Conservation (phyloP, 2,888 invertebrate species). For the Cyrtodaria siliqua region DNA sequence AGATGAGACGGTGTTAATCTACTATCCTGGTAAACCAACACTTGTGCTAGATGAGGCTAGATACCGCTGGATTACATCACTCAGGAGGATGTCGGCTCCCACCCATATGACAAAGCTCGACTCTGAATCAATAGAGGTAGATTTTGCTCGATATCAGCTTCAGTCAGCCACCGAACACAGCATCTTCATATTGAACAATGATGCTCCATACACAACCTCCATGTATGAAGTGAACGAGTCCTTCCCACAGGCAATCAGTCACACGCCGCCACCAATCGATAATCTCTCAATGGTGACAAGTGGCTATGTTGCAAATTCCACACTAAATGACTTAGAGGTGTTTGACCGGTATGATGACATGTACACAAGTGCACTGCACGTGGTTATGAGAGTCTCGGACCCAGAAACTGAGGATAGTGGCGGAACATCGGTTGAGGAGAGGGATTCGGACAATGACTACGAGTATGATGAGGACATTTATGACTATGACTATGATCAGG, state of each 20-base stretch:
- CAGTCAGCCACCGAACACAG: slow-evolving; percentile 76
- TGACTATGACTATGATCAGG: slow-evolving; percentile 80
- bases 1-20: slow-evolving; percentile 81
- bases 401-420: slow-evolving; percentile 82
- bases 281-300: slow-evolving; percentile 80
- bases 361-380: slow-evolving; percentile 79
- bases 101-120: slow-evolving; percentile 61
- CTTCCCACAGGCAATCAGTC: slow-evolving; percentile 73
- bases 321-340: slow-evolving; percentile 70
- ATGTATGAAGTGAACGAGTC: slow-evolving; percentile 79
- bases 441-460: slow-evolving; percentile 81
- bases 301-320: slow-evolving; percentile 69
- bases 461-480: slow-evolving; percentile 84
- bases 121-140: slow-evolving; percentile 56
- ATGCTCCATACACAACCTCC: slow-evolving; percentile 81
- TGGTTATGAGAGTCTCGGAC: slow-evolving; percentile 77
- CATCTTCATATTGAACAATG: slow-evolving; percentile 81
- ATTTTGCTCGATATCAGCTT: slow-evolving; percentile 77
- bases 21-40: slow-evolving; percentile 82
- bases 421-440: slow-evolving; percentile 78
- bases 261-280: slow-evolving; percentile 83
- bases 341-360: slow-evolving; percentile 80
- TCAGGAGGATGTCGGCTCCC: slow-evolving; percentile 75
- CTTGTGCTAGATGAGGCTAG: slow-evolving; percentile 81
- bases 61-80: slow-evolving; percentile 81